Evolutionary conservation across 2,113 vertebrate genomes (phyloP).

Genomic region (Octodon degus): DNA sequence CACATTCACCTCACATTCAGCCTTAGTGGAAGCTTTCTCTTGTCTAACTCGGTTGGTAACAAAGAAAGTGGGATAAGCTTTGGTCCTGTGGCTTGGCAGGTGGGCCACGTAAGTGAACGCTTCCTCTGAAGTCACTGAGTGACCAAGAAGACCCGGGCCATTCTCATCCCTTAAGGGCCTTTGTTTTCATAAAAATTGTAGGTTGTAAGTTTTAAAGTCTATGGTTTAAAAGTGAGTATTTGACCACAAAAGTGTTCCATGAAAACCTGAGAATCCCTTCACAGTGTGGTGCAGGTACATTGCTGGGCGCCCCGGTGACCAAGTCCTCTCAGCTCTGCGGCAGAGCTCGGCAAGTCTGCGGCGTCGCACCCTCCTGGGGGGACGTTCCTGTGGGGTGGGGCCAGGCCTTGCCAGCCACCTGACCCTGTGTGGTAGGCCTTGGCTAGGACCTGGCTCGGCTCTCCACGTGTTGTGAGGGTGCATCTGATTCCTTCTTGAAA

Average conservation of each 20-base stretch:
- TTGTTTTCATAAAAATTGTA: not conserved
- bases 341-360: not conserved
- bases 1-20: not conserved
- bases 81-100: not conserved
- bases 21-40: not conserved
- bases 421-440: not conserved
- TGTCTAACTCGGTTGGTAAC: not conserved
- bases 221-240: not conserved
- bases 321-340: not conserved
- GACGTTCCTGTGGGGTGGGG: not conserved
- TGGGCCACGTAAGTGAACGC: accelerated
- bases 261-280: not conserved
- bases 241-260: not conserved
- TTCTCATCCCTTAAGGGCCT: not conserved
- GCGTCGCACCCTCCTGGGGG: not conserved
- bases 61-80: not conserved
- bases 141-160: not conserved
- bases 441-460: not conserved
- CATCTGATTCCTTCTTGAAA: not conserved
- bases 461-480: not conserved
- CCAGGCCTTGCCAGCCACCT: too few relatives aligned
- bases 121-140: too few relatives aligned
- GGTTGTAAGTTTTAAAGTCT: not conserved
- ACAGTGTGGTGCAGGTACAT: not conserved
- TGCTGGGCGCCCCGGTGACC: not conserved